These are phyloP conservation scores for Lathronympha strigana DNA, from an alignment of 2,888 invertebrate genomes.

Conservation along the genomic window DNA sequence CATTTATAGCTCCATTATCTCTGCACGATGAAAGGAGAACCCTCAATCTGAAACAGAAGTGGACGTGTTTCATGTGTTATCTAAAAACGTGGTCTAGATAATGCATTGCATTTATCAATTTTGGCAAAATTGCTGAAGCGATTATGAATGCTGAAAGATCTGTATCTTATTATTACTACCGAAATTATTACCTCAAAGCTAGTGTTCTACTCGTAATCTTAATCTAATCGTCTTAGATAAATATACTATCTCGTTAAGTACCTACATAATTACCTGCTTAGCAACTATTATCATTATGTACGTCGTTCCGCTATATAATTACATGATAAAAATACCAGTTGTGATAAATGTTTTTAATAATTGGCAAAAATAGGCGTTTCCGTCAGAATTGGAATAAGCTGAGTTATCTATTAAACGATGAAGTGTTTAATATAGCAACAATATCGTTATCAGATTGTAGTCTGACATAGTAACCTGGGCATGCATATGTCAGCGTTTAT, in stretches of 20 bases:
- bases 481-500: conserved; percentile 15
- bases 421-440: conserved; percentile 1
- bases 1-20: too few relatives aligned
- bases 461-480: conserved; percentile 35
- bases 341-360: not conserved
- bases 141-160: conserved; percentile 14
- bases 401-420: conserved; percentile 10
- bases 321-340: not conserved
- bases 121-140: not conserved
- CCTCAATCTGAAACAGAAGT: not conserved
- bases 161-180: conserved; percentile 26
- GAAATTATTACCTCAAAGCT: conserved; percentile 1
- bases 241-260: conserved; percentile 23
- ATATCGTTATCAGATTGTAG: conserved; percentile 30
- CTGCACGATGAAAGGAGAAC: not conserved
- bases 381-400: not conserved
- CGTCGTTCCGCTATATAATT: not conserved
- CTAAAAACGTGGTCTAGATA: conserved; percentile 6
- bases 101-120: not conserved
- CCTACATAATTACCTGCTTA: conserved; percentile 34
- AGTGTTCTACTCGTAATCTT: too few relatives aligned
- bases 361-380: conserved; percentile 3
- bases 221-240: conserved; percentile 36
- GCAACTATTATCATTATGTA: conserved; percentile 21
- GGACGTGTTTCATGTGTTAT: not conserved